Evolutionary conservation across 1,140 invertebrate genomes (phyloP), one percentile per base, ranked within the genome.

Genomic region (Nasonia giraulti): DNA sequence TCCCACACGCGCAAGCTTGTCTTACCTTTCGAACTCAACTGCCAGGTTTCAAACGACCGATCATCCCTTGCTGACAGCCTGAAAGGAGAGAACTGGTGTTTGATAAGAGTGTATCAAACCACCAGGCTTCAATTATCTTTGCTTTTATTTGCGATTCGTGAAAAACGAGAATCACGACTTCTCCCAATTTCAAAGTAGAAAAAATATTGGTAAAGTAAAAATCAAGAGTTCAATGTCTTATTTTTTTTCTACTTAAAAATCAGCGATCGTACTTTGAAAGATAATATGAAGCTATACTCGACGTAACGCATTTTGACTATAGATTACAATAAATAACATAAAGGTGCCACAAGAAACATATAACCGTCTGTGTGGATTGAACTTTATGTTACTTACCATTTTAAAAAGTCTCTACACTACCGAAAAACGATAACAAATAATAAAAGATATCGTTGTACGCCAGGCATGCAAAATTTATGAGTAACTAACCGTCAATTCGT

Each of bases 401-500:
- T 62, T 62, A 62, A 17, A 27, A 62, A 62, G 17, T 62, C 14
- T 62, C 17, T 62, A 62, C 55, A 11, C 40, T 44, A 44, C 40
- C 40, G 20, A 62, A n/a, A 62, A 50, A n/a, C 5, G 20, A 62
- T 47, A 76, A 76, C 75, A 11, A 76, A n/a, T 76, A n/a, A 14
- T 85, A 50, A 78, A 75, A 33, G 27, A 69, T 12, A 71, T 11
- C 10, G 23, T 31, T n/a, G 7, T 11, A 71, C 68, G 68, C 31
- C 23, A 84, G 31, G 14, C 14, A 84, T 62, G 66, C 62, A 17
- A 40, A 71, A 31, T 23, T 23, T 55, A 86, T 68, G 44, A 74
- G 62, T n/a, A 89, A 95, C 95, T 95, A 93, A 98, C 98, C 98
- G 94, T 99, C 99, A 91, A 97, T 95, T 92, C 98, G 96, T 91